Percentiles rank a stretch among this genome's conserved stretches.
phyloP scores from a whole-genome alignment of 2,888 invertebrate species.

The Halocaridina rubra region DNA sequence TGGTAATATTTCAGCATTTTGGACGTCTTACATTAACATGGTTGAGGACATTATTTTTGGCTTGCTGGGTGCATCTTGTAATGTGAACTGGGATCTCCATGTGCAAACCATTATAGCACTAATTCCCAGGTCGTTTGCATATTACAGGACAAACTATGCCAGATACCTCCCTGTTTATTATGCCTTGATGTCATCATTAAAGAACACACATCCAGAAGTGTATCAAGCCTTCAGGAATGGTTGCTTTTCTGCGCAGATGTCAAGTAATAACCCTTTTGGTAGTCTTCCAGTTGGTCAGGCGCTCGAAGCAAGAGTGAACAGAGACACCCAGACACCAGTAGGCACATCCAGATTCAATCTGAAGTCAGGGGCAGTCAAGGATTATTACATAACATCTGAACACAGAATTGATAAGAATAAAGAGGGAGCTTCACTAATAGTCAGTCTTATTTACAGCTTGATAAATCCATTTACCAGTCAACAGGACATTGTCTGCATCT shows the following conservation, averaged over 20 bases:
- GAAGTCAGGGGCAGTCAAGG: not conserved
- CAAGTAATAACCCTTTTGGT: not conserved
- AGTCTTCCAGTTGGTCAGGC: not conserved
- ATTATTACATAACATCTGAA: not conserved
- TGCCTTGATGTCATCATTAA: not conserved
- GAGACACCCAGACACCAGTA: not conserved
- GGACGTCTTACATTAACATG: not conserved
- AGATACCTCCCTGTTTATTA: not conserved
- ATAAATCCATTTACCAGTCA: not conserved
- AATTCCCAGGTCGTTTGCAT: not conserved
- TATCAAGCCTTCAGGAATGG: not conserved
- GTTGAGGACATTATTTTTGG: not conserved
- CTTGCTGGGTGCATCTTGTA: not conserved
- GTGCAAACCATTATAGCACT: not conserved
- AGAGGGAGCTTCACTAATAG: not conserved
- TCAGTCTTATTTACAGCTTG: not conserved
- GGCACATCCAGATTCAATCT: not conserved
- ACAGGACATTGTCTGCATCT: not conserved
- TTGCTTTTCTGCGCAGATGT: not conserved
- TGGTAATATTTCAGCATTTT: not conserved
- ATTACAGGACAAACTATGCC: not conserved
- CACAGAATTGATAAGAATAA: not conserved
- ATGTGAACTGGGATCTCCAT: not conserved
- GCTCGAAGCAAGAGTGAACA: not conserved
- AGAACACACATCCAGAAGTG: not conserved